Percentiles rank a stretch among this genome's conserved stretches.
These are phyloP conservation scores for Aurelia sp. DNA, from an alignment of 30 jellyfish, hydroid and myxozoan genomes.

Conservation along the genomic window DNA sequence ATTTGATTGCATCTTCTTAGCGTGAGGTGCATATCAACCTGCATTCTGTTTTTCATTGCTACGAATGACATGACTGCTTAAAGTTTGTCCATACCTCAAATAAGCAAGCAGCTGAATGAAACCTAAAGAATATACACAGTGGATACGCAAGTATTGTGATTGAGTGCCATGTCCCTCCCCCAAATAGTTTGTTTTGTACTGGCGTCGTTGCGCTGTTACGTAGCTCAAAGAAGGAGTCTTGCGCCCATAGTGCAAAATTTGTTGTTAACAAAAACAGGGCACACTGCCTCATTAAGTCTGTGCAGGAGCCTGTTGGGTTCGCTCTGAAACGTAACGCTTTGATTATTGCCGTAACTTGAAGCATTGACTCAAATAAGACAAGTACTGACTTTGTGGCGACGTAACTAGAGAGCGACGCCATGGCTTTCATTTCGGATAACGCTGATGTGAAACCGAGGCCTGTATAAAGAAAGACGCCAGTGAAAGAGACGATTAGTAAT, in stretches of 20 bases:
- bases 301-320: conserved; percentile 49
- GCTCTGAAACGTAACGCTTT: conserved; percentile 91
- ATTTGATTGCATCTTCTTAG: no score
- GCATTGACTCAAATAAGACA: conserved; percentile 85
- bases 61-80: conserved; percentile 54
- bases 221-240: conserved; percentile 91
- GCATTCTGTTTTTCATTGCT: neutral
- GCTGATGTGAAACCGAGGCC: conserved; percentile 97
- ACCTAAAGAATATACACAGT: conserved; percentile 90
- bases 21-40: no score
- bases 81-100: conserved; percentile 94
- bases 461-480: conserved; percentile 92
- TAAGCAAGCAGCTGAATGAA: conserved; percentile 93
- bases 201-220: conserved; percentile 89
- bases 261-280: conserved; percentile 87
- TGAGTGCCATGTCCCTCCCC: conserved; percentile 86
- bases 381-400: conserved; percentile 78
- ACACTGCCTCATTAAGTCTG: conserved; percentile 83
- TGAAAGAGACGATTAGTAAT: conserved; percentile 81
- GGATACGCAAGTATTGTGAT: conserved; percentile 93
- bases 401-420: conserved; percentile 58
- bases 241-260: conserved; percentile 94
- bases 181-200: conserved; percentile 79
- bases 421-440: conserved; percentile 67
- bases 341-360: conserved; percentile 91